These are phyloP conservation scores for Leptobrachium ailaonicum DNA, from an alignment of 2,113 vertebrate species.

Conservation along the genomic window DNA sequence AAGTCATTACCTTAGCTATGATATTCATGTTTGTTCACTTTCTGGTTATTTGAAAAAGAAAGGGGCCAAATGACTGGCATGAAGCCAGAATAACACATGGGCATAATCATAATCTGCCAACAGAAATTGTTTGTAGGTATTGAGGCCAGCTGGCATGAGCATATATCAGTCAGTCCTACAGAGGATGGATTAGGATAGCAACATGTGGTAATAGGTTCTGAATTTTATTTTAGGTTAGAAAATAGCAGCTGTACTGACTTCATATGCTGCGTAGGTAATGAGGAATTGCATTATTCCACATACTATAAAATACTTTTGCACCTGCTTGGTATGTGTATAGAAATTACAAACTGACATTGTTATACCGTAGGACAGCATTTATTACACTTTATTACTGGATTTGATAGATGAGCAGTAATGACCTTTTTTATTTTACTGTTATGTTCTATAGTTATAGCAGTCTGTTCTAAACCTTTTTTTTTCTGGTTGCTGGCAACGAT, in stretches of 20 bases:
- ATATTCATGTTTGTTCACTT: slow-evolving; percentile 39
- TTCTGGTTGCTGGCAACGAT: slow-evolving; percentile 30
- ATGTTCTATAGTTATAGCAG: slow-evolving; percentile 13
- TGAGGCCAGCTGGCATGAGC: slow-evolving; percentile 44
- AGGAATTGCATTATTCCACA: slow-evolving; percentile 18
- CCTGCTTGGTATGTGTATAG: background rate
- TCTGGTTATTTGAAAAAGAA: slow-evolving; percentile 37
- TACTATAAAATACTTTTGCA: slow-evolving; percentile 27
- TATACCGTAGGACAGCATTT: slow-evolving; percentile 17
- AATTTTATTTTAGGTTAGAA: slow-evolving; percentile 36
- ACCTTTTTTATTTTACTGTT: slow-evolving; percentile 29
- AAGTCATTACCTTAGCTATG: slow-evolving; percentile 17
- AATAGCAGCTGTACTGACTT: slow-evolving; percentile 26
- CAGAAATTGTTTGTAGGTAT: slow-evolving; percentile 47
- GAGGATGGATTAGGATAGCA: slow-evolving; percentile 44
- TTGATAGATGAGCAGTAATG: slow-evolving; percentile 18
- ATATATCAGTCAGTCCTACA: slow-evolving; percentile 43
- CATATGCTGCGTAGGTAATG: slow-evolving; percentile 30
- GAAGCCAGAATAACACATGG: slow-evolving; percentile 42
- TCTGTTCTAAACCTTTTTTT: background rate
- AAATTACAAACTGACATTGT: slow-evolving; percentile 14
- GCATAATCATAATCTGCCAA: slow-evolving; percentile 44
- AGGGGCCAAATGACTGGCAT: slow-evolving; percentile 41
- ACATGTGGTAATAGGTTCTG: slow-evolving; percentile 33
- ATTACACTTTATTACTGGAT: slow-evolving; percentile 13